Percentiles rank a stretch among this genome's conserved stretches.
Conservation (phyloP, 2,797 vertebrate genomes). For the Heterohyrax brucei region DNA sequence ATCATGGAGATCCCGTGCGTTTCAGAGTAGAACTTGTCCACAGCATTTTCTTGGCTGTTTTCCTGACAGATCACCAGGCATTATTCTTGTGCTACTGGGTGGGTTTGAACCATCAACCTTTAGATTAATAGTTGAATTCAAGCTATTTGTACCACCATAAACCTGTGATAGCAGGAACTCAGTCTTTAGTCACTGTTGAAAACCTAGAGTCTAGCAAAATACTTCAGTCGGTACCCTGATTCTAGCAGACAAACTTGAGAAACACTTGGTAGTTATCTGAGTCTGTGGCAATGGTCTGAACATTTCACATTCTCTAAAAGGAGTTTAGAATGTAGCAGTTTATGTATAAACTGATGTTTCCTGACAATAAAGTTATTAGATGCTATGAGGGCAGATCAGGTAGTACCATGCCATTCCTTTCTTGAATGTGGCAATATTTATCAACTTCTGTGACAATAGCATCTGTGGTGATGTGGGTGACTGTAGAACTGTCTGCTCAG, state of each 20-base stretch:
- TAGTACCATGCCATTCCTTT: neutral
- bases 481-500: neutral
- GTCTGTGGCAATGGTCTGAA: slow-evolving; percentile 8
- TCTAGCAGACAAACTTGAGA: slow-evolving; percentile 10
- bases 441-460: neutral
- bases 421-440: neutral
- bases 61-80: no score
- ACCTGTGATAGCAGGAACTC: neutral
- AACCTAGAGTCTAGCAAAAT: neutral
- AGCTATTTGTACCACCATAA: no score
- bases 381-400: neutral
- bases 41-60: no score
- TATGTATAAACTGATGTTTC: slow-evolving; percentile 14
- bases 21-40: no score
- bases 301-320: slow-evolving; percentile 36
- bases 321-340: neutral
- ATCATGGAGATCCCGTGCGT: no score
- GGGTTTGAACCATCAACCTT: no score
- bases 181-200: neutral
- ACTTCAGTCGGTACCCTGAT: neutral
- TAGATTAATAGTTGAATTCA: no score
- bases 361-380: slow-evolving; percentile 23
- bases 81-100: no score
- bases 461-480: neutral
- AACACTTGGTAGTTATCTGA: slow-evolving; percentile 30